Evolutionary conservation across 2,888 invertebrate genomes (phyloP), one percentile per base, ranked within the genome.

Genomic region (Anthrax anthrax): DNA sequence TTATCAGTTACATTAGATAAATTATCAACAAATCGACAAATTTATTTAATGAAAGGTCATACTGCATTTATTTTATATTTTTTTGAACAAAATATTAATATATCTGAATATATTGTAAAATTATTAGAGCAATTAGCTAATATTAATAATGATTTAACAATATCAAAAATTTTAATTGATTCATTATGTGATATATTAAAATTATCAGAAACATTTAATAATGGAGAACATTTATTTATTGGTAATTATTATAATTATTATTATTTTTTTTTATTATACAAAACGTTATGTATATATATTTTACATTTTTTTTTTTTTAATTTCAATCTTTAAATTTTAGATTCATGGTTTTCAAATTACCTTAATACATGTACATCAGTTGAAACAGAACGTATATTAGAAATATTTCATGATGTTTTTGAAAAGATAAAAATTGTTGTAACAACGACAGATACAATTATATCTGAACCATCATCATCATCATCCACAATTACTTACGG

Each of bases 1-100:
- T 54, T 65, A 3, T 61, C 63, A 18, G 52, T 70, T 34, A 55
- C 61, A 1, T 52, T 67, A 23, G 64, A 67, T 2, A 65, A 67
- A 51, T 50, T 70, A n/a, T 55, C 59, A 1, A 50, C 54, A 10
- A 57, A 55, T 5, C 60, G 66, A 3, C 65, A 66, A 37, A 47
- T 58, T 16, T 57, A 62, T 12, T 55, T 66, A 2, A 58, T 61
- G 32, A 70, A 66, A 50, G 67, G 66, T 0, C 69, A 70, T 39
- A 58, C 67, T 51, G 64, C 67, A 1, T 32, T 70, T 37, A 50
- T 70, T 13, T 61, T 69, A 37, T 52, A 70, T 5, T 65, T 62
- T 43, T 57, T 64, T 1, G 64, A 67, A 38, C 58, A 63, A 36
- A 55, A 59, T 1, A 55, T 59, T 38, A 58, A 67, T 29, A 57